Evolutionary conservation across 2,888 invertebrate species (phyloP).

Genomic region (Archaeoteleia sp.): DNA sequence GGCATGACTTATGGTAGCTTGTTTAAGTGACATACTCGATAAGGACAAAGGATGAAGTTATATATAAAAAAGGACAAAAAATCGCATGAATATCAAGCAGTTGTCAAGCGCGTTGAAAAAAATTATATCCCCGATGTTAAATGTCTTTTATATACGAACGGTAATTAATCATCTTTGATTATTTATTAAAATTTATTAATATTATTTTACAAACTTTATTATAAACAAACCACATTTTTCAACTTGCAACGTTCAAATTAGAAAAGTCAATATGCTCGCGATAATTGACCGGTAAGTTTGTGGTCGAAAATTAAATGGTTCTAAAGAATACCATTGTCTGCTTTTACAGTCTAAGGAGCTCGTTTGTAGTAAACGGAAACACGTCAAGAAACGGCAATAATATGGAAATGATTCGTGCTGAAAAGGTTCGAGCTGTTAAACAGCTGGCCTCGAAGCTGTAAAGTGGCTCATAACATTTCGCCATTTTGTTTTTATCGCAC

Average conservation of each 20-base stretch:
- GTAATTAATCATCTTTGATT: too few relatives aligned
- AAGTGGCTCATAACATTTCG: too few relatives aligned
- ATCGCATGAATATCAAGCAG: not conserved
- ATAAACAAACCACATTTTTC: too few relatives aligned
- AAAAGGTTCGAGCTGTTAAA: constrained; percentile 51
- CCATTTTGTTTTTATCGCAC: too few relatives aligned
- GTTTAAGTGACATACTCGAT: constrained; percentile 35
- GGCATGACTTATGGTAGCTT: constrained; percentile 46
- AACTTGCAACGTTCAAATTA: too few relatives aligned
- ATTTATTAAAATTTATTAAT: too few relatives aligned
- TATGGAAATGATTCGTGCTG: constrained; percentile 61
- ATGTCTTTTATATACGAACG: too few relatives aligned
- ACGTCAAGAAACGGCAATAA: constrained; percentile 61
- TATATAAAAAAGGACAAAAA: not conserved
- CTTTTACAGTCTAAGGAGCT: not conserved
- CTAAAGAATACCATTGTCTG: not conserved
- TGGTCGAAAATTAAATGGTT: constrained; percentile 5
- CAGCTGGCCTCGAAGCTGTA: constrained; percentile 57
- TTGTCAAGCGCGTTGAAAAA: not conserved
- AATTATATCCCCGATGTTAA: not conserved
- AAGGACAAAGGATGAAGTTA: constrained; percentile 24
- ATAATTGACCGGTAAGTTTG: not conserved
- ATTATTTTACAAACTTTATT: too few relatives aligned
- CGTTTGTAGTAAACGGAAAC: constrained; percentile 31
- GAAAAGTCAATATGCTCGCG: too few relatives aligned